Evolutionary conservation across 1,140 invertebrate genomes (phyloP).

Genomic region (Trichonephila clavata): DNA sequence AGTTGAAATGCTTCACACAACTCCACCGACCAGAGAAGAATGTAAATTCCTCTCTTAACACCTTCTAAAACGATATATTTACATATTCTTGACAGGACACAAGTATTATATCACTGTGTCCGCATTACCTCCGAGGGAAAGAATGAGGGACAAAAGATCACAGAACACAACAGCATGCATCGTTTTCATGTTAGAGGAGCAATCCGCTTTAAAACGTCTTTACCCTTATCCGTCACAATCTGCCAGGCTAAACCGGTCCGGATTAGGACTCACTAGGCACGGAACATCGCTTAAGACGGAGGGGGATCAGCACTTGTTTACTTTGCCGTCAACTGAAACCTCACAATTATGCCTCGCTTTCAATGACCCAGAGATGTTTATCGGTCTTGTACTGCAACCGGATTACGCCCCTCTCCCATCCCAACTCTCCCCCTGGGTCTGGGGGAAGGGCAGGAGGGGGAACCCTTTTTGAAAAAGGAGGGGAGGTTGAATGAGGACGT

Average conservation of each 20-base stretch:
- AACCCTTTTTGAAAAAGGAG: not conserved
- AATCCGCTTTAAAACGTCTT: constrained; percentile 70
- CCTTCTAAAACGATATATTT: constrained; percentile 22
- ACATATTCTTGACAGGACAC: constrained; percentile 12
- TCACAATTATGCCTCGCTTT: constrained; percentile 57
- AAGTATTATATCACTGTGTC: not conserved
- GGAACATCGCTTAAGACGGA: not conserved
- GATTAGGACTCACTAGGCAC: not conserved
- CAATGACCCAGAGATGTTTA: constrained; percentile 69
- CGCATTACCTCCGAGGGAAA: not conserved
- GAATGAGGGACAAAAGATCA: not conserved
- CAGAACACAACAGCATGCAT: not conserved
- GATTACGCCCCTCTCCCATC: constrained; percentile 41
- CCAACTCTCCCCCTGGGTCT: not conserved
- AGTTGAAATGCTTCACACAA: not conserved
- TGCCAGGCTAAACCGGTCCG: not conserved
- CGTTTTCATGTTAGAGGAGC: constrained; percentile 4
- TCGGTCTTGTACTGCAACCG: constrained; percentile 73
- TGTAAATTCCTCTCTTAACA: not conserved
- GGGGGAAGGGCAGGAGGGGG: not conserved
- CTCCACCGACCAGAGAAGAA: no score
- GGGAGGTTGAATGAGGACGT: not conserved
- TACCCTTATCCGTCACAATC: constrained; percentile 67
- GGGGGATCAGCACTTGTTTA: constrained; percentile 58
- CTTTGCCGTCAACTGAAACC: constrained; percentile 63